phyloP scores from a whole-genome alignment of 2,113 vertebrate species.

The Xenopus laevis region DNA sequence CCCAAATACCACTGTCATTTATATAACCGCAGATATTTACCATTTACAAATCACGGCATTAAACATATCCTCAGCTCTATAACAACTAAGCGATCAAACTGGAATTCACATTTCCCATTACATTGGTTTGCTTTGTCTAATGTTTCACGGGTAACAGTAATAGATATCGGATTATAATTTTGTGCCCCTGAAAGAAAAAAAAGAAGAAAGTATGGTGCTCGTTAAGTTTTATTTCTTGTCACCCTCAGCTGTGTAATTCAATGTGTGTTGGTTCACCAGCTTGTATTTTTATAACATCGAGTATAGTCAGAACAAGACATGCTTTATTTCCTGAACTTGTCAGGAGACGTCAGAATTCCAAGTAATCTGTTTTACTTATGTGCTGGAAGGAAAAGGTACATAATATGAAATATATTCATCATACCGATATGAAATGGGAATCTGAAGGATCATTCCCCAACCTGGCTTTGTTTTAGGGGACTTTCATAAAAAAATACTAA shows the following conservation, averaged over 20 bases:
- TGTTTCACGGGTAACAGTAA: background rate
- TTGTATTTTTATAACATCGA: background rate
- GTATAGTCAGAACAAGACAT: background rate
- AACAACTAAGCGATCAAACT: no score
- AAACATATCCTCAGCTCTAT: no score
- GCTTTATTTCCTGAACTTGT: slow-evolving; percentile 3
- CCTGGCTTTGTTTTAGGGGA: background rate
- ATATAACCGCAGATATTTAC: no score
- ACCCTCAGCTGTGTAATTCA: background rate
- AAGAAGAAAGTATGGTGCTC: background rate
- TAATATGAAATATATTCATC: background rate
- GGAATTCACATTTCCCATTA: background rate
- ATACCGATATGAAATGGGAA: slow-evolving; percentile 1
- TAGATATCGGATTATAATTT: background rate
- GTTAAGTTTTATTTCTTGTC: background rate
- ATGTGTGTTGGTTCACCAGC: background rate
- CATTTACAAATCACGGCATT: no score
- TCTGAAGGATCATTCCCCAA: background rate
- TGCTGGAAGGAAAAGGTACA: background rate
- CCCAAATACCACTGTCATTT: no score
- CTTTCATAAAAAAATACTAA: background rate
- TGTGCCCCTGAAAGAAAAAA: background rate
- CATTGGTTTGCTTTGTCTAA: background rate
- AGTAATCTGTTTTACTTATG: slow-evolving; percentile 3
- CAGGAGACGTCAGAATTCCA: background rate